These are phyloP conservation scores for Pipistrellus kuhlii DNA, from an alignment of 2,797 vertebrate species.

Conservation along the genomic window DNA sequence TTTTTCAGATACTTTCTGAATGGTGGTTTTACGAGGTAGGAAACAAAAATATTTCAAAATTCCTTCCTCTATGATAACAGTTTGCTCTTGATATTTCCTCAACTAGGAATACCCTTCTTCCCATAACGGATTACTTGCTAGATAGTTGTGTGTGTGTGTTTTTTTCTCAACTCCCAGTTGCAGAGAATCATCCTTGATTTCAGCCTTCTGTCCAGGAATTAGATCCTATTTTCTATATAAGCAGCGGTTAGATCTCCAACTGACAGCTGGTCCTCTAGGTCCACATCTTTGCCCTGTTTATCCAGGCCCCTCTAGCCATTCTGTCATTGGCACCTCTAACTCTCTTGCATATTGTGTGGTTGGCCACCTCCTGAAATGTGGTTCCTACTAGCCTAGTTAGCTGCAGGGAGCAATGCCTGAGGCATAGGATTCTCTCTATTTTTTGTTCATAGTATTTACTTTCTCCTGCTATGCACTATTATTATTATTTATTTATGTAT, in stretches of 20 bases:
- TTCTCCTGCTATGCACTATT: neutral
- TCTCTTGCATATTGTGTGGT: neutral
- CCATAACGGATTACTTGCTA: neutral
- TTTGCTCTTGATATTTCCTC: neutral
- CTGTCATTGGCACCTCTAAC: neutral
- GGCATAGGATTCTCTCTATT: neutral
- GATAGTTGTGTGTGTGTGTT: neutral
- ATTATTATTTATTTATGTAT: constrained; percentile 13
- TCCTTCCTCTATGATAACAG: neutral
- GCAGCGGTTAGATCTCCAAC: neutral
- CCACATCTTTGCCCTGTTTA: neutral
- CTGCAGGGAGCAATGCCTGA: neutral
- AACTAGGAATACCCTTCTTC: neutral
- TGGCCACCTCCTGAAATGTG: neutral
- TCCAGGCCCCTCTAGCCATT: neutral
- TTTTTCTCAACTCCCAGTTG: neutral
- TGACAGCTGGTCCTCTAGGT: neutral
- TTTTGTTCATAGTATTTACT: neutral
- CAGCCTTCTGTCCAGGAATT: neutral
- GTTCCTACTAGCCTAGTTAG: neutral
- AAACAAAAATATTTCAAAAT: constrained; percentile 23
- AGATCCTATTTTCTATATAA: neutral
- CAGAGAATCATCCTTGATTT: neutral
- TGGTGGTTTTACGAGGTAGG: neutral
- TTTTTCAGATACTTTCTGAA: constrained; percentile 36